Evolutionary conservation across 2,888 invertebrate genomes (phyloP), one percentile per base, ranked within the genome.

Genomic region (Cloeon dipterum): DNA sequence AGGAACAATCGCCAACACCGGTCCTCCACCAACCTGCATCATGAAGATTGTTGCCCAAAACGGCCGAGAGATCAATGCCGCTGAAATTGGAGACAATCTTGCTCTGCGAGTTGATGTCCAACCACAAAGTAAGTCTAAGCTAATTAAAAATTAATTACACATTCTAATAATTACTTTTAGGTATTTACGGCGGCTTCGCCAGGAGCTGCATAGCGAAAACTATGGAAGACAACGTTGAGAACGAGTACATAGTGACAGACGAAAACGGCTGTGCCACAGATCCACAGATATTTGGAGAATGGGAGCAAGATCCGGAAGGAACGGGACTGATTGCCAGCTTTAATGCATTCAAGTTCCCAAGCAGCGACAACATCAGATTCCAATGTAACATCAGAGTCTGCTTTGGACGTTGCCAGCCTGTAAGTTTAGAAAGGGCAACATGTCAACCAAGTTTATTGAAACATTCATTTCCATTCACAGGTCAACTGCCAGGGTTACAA

Each of bases 361-460:
- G 81, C 48, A 86, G 86, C 50, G 88, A 89, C 51, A 88, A 83
- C 51, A 85, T 89, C 48, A 63, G 83, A 57, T 89, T 91, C 79
- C 89, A 89, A 57, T 89, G 89, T 56, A 89, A 89, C 55, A 86
- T 89, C 49, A 68, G 88, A 41, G 88, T 91, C 8, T 89, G 89
- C 65, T 89, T 89, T 52, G 88, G 88, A 54, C 81, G 75, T 60
- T 91, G 89, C 55, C 89, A 88, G 65, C 88, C 89, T 48, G 88
- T 79, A 61, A 68, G 73, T 58, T 5, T 11, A 11, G n/a, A n/a
- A n/a, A 5, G 32, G 14, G n/a, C 10, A 21, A 21, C 5, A 35
- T 29, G 16, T 16, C 19, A 37, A 20, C 20, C 14, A 14, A n/a
- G 14, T 34, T 20, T 20, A 7, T 19, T 37, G 20, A 16, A 23